These are phyloP conservation scores for Sturmia bella DNA, from an alignment of 2,888 invertebrate genomes.

Conservation along the genomic window DNA sequence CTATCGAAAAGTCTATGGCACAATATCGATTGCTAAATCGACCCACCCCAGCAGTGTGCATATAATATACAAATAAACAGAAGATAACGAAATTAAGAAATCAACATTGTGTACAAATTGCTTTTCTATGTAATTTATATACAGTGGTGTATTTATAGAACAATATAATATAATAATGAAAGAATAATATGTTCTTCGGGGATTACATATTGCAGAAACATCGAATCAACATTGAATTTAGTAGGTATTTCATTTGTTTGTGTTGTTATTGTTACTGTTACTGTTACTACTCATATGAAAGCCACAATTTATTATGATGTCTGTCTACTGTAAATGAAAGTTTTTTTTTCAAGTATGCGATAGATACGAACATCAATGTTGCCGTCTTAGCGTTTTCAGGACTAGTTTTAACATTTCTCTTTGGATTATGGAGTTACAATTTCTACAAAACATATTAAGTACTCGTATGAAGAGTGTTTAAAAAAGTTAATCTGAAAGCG, in stretches of 20 bases:
- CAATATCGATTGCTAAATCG: too few relatives aligned
- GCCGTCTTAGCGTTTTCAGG: too few relatives aligned
- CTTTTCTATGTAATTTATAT: constrained; percentile 1
- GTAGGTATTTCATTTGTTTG: constrained; percentile 8
- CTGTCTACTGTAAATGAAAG: neutral
- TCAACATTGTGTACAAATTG: constrained; percentile 31
- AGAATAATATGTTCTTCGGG: neutral
- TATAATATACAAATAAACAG: neutral
- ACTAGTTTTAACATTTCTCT: too few relatives aligned
- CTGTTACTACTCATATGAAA: neutral
- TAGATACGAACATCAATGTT: too few relatives aligned
- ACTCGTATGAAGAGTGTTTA: too few relatives aligned
- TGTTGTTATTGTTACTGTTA: constrained; percentile 11
- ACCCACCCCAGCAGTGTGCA: too few relatives aligned
- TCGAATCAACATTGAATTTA: neutral
- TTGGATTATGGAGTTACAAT: too few relatives aligned
- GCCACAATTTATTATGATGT: neutral
- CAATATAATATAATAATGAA: too few relatives aligned
- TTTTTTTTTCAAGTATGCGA: too few relatives aligned
- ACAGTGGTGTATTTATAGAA: neutral
- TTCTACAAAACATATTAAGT: too few relatives aligned
- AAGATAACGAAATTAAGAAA: constrained; percentile 45
- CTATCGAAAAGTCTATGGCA: too few relatives aligned
- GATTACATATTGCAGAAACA: neutral
- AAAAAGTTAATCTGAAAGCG: too few relatives aligned